A percentile compares a stretch with the other conserved stretches of the same genome.
Conservation (phyloP, 2,797 vertebrate species). For the Sebastes trivittatus region DNA sequence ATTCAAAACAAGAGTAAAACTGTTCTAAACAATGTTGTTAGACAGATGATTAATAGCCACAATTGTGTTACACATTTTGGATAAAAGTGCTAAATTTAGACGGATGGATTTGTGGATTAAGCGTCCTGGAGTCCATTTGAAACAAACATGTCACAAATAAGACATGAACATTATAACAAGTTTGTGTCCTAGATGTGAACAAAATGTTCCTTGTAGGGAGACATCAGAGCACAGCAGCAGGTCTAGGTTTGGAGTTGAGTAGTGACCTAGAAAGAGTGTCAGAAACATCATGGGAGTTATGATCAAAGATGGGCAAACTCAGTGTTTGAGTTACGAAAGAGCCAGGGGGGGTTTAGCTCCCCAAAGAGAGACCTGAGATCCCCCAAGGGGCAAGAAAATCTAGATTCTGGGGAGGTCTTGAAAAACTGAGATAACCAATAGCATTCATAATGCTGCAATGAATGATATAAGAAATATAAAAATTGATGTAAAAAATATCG, state of each 20-base stretch:
- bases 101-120: neutral
- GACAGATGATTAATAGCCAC: neutral
- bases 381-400: neutral
- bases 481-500: neutral
- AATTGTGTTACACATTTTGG: neutral
- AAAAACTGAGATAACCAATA: neutral
- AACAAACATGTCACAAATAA: neutral
- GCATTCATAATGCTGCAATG: neutral
- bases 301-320: constrained; percentile 26
- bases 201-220: neutral
- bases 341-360: neutral
- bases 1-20: neutral
- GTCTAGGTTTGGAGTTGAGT: neutral
- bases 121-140: neutral
- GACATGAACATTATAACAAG: neutral
- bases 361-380: neutral
- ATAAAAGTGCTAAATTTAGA: neutral
- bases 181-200: neutral
- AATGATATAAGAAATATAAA: neutral
- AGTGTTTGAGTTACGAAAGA: neutral
- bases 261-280: constrained; percentile 30
- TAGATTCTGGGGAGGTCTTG: neutral
- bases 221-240: neutral
- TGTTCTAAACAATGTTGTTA: neutral
- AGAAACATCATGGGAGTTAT: neutral